Base-by-base conservation (phyloP, 2,113 vertebrate species). In the Trachemys scripta region DNA sequence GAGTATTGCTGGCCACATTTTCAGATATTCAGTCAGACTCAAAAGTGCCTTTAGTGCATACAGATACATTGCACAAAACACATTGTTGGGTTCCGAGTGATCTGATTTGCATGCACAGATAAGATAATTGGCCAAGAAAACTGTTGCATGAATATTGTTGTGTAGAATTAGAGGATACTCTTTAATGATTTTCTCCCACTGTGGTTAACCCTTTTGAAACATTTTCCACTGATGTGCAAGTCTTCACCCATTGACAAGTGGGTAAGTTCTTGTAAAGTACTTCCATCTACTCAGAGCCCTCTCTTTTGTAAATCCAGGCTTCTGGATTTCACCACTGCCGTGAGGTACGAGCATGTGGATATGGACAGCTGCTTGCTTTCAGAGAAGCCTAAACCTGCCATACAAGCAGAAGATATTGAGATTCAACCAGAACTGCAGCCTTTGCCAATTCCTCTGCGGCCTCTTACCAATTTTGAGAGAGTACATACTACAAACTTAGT, bases 291-390 rank as follows among this genome's bases (percentile, higher is more conserved):
- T 85, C 50, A 38, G 72, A 85, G 54, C 1, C 2, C 49, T 92
- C 29, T 76, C 84, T 84, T 92, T 80, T 88, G 54, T 12, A 81
- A 95, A 14, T 20, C 17, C 42, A 99, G 99, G 91, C 97, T 99
- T 82, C 72, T 99, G 76, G 99, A 99, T 98, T 99, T 99, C 93
- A 99, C 99, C 22, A 96, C 93, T 65, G 99, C 98, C 1, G 75
- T 98, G 84, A 97, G 93, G 84, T 99, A 99, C 84, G 98, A 99
- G 16, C 98, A 98, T 2, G 99, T 97, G 50, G 98, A 99, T 94
- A 95, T 99, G 93, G 98, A 99, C 95, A 98, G 98, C 93, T 99
- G 99, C 86, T 93, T 98, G 42, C 97, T 99, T 91, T 98, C 98
- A 50, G 98, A 99, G 93, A 97, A 97, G 82, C 96, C 96, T 1